These are phyloP conservation scores for Gadus macrocephalus DNA, from an alignment of 2,113 vertebrate species.

Conservation along the genomic window DNA sequence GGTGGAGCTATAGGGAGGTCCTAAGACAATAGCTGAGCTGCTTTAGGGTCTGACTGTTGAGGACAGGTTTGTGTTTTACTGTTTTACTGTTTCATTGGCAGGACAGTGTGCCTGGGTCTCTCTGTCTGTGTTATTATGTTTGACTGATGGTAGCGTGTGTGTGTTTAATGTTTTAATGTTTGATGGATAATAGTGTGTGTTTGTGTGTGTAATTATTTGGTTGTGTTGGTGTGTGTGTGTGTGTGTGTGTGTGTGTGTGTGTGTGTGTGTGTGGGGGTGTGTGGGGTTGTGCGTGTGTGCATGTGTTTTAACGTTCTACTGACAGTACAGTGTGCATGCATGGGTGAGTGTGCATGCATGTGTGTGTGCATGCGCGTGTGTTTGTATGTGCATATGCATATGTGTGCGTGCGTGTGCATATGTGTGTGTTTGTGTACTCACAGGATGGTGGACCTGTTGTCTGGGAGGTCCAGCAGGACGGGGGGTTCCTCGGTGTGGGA, in stretches of 20 bases:
- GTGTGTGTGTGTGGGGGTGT: slow-evolving; percentile 27
- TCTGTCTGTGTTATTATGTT: background rate
- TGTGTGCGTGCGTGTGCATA: background rate
- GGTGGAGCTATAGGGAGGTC: no score
- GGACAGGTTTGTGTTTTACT: no score
- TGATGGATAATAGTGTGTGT: background rate
- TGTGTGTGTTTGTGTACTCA: slow-evolving; percentile 66
- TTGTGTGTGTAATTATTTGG: slow-evolving; percentile 55
- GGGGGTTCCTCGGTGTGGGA: slow-evolving; percentile 79
- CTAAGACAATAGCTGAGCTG: no score
- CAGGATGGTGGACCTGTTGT: slow-evolving; percentile 79
- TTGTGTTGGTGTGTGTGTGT: slow-evolving; percentile 30
- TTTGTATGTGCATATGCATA: no score
- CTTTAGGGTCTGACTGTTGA: no score
- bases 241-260: slow-evolving; percentile 57
- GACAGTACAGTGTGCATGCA: slow-evolving; percentile 67
- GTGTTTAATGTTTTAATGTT: slow-evolving; percentile 58
- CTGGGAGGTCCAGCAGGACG: slow-evolving; percentile 81
- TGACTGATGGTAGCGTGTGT: slow-evolving; percentile 75
- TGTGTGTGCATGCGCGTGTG: no score
- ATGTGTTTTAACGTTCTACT: slow-evolving; percentile 53
- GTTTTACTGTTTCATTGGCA: no score
- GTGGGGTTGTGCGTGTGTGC: slow-evolving; percentile 61
- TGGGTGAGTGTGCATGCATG: no score
- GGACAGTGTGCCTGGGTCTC: no score